Conservation (phyloP, 2,113 vertebrate genomes). For the Podiceps cristatus region DNA sequence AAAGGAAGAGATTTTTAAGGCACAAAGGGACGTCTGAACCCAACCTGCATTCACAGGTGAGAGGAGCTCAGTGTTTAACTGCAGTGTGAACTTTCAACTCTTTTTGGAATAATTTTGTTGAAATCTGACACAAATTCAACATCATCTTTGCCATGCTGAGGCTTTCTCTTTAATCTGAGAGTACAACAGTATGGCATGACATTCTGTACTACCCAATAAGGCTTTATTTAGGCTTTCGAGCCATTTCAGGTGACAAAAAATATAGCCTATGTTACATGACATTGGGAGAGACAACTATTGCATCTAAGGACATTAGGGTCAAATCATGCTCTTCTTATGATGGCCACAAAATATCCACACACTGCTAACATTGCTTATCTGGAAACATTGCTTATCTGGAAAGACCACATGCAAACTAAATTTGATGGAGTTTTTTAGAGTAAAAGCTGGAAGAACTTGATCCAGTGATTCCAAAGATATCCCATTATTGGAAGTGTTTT, state of each 20-base stretch:
- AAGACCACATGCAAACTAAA: neutral
- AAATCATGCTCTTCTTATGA: neutral
- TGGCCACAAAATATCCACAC: neutral
- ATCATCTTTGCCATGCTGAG: neutral
- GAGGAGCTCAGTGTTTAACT: neutral
- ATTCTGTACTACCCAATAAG: neutral
- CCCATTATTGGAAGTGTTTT: neutral
- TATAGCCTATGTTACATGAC: neutral
- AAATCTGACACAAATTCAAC: neutral
- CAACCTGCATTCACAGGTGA: neutral
- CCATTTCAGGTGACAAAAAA: neutral
- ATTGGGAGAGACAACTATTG: neutral
- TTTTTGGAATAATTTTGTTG: neutral
- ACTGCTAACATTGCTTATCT: neutral
- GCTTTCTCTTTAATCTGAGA: neutral
- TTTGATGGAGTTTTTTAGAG: neutral
- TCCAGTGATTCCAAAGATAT: neutral
- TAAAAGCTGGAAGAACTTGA: neutral
- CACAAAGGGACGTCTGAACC: neutral
- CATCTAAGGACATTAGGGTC: neutral
- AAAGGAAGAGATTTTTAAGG: neutral
- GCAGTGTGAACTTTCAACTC: neutral
- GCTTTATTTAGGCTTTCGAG: neutral
- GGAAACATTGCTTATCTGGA: neutral
- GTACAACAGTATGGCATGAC: neutral